Conservation (phyloP, 1,140 invertebrate species). For the Pissodes strobi region DNA sequence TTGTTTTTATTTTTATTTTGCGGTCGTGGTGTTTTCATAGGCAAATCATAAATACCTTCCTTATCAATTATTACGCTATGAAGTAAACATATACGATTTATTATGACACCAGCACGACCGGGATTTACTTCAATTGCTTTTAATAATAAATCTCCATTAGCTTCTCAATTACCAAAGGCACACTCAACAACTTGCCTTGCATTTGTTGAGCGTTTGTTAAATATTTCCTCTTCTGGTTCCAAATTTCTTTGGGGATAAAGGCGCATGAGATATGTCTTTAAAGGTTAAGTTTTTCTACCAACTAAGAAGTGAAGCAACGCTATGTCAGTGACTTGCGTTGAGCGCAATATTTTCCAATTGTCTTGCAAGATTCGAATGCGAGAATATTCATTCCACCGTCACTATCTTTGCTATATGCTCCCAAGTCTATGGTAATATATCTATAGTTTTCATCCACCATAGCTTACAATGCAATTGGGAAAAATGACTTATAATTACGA, state of each 20-base stretch:
- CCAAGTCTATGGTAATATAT: conserved; percentile 51
- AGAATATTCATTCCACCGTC: conserved; percentile 44
- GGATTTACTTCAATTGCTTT: conserved; percentile 4
- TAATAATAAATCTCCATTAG: not conserved
- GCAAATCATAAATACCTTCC: conserved; percentile 6
- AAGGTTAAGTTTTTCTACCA: not conserved
- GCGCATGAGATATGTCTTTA: conserved; percentile 6
- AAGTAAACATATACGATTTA: too few relatives aligned
- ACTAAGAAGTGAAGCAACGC: conserved; percentile 3
- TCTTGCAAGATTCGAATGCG: too few relatives aligned
- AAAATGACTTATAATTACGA: conserved; percentile 1
- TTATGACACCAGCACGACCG: too few relatives aligned
- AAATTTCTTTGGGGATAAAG: too few relatives aligned
- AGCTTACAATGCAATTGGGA: conserved; percentile 49
- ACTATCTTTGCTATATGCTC: conserved; percentile 47
- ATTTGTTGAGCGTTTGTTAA: too few relatives aligned
- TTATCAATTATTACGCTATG: not conserved
- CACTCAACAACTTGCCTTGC: too few relatives aligned
- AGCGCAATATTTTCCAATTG: conserved; percentile 2
- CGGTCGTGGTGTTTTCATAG: not conserved
- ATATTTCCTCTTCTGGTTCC: not conserved
- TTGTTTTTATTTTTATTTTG: conserved; percentile 1
- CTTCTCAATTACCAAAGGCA: not conserved
- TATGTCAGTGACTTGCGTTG: conserved; percentile 6
- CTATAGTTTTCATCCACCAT: conserved; percentile 48